These are phyloP conservation scores for Aldrovandia affinis DNA, from an alignment of 2,797 vertebrate species.

Conservation along the genomic window DNA sequence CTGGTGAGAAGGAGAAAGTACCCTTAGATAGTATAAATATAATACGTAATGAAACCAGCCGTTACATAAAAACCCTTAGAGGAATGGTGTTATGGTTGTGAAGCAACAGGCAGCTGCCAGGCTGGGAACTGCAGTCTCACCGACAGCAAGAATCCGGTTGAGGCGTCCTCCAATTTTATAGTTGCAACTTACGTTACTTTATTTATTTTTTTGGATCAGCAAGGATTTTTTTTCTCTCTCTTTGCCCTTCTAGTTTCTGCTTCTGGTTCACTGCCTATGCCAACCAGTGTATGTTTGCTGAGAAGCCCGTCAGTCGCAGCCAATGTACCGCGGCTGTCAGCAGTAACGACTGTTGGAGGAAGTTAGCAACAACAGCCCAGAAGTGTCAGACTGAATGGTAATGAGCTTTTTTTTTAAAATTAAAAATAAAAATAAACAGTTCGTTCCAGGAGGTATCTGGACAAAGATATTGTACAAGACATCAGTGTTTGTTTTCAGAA, in stretches of 20 bases:
- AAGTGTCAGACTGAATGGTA: conserved; percentile 9
- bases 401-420: background rate
- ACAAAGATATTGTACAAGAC: conserved; percentile 10
- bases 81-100: background rate
- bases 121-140: background rate
- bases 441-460: background rate
- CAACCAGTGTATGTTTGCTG: background rate
- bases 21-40: background rate
- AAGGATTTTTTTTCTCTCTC: no score
- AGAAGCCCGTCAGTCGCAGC: background rate
- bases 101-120: background rate
- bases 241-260: background rate
- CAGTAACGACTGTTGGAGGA: background rate
- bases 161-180: background rate
- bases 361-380: background rate
- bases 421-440: background rate
- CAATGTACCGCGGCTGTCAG: background rate
- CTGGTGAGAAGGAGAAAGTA: background rate
- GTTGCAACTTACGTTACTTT: background rate
- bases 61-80: background rate
- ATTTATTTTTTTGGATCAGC: background rate
- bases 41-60: background rate
- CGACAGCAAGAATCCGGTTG: background rate
- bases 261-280: background rate
- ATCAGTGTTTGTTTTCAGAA: background rate